These are phyloP conservation scores for Corella eumyota DNA, from an alignment of 23 tunicate genomes.

Conservation along the genomic window DNA sequence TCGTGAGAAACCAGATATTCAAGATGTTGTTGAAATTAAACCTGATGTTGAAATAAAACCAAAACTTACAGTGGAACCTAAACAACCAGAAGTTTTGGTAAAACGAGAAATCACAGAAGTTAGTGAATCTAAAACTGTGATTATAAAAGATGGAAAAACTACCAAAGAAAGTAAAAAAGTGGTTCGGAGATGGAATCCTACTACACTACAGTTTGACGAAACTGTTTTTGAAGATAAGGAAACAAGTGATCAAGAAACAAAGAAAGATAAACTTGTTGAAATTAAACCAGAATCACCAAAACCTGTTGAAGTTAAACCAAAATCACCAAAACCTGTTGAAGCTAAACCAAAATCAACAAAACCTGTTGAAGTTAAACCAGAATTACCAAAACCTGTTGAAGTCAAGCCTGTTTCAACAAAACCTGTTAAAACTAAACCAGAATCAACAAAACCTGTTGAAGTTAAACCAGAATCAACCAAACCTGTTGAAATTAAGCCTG, in stretches of 20 bases:
- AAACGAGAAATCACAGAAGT: not conserved
- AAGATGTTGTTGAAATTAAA: too few relatives aligned
- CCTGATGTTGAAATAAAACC: not conserved
- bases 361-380: not conserved
- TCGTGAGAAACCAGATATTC: too few relatives aligned
- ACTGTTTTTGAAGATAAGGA: conserved; percentile 4
- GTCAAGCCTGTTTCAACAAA: not conserved
- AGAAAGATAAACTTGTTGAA: not conserved
- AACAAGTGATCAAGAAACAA: not conserved
- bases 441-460: not conserved
- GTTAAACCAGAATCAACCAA: not conserved
- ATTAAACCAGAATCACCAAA: not conserved
- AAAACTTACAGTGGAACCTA: too few relatives aligned
- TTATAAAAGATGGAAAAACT: not conserved
- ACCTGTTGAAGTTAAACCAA: not conserved
- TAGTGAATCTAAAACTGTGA: not conserved
- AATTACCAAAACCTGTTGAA: not conserved
- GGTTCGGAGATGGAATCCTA: conserved; percentile 30
- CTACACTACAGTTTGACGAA: conserved; percentile 7
- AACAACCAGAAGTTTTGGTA: not conserved
- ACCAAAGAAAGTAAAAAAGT: conserved; percentile 8
- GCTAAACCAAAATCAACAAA: not conserved
- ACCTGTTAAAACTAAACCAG: not conserved
- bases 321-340: not conserved
- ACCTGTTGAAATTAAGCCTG: not conserved